phyloP scores from a whole-genome alignment of 2,113 vertebrate genomes.

The Myodes glareolus region DNA sequence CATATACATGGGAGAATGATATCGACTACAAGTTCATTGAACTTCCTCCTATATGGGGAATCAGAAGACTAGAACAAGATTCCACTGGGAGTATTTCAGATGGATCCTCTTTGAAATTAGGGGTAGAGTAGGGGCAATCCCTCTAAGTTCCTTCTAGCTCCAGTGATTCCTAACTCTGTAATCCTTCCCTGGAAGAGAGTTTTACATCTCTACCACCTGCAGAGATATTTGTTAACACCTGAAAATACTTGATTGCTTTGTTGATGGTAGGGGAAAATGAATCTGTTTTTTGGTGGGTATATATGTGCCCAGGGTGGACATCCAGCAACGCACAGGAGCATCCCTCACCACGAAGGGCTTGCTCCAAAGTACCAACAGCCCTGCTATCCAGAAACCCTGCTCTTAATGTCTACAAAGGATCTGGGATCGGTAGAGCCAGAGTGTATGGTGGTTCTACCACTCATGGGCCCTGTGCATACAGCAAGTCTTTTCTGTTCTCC shows the following conservation, averaged over 20 bases:
- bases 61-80: not conserved
- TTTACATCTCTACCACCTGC: not conserved
- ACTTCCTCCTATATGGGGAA: not conserved
- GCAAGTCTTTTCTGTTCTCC: not conserved
- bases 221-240: not conserved
- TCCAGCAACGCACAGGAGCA: not conserved
- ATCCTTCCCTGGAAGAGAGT: conserved; percentile 4
- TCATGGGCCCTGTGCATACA: not conserved
- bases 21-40: not conserved
- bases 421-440: not conserved
- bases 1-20: not conserved
- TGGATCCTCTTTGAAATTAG: not conserved
- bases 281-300: not conserved
- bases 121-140: not conserved
- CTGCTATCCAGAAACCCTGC: not conserved
- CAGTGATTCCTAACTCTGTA: not conserved
- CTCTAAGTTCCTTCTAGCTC: not conserved
- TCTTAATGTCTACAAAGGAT: not conserved
- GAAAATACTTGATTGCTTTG: not conserved
- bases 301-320: not conserved
- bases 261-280: not conserved
- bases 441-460: not conserved
- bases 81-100: not conserved
- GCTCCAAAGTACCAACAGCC: not conserved
- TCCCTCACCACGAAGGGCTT: not conserved